A percentile compares a stretch with the other conserved stretches of the same genome.
phyloP scores from a whole-genome alignment of 2,888 invertebrate species.

The Bembecia ichneumoniformis region DNA sequence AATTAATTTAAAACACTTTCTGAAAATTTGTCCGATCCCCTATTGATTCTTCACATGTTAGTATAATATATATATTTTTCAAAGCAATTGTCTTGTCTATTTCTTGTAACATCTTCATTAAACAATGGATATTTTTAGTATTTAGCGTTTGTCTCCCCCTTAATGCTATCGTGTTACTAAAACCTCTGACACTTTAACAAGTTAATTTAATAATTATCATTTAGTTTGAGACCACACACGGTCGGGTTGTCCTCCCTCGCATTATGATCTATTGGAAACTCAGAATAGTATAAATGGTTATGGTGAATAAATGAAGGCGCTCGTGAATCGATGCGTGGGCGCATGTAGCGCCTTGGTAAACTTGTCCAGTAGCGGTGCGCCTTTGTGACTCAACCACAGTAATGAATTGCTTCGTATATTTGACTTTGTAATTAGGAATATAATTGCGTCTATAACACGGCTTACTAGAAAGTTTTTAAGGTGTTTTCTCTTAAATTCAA shows the following conservation, averaged over 20 bases:
- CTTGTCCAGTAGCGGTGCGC: constrained; percentile 32
- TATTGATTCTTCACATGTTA: too few species aligned
- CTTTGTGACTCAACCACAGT: constrained; percentile 21
- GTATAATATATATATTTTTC: too few species aligned
- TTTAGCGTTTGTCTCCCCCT: too few species aligned
- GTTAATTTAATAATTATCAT: constrained; percentile 33
- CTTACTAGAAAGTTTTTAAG: too few species aligned
- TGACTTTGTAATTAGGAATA: neutral
- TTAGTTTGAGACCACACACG: constrained; percentile 35
- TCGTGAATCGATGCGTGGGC: constrained; percentile 33
- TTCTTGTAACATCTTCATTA: too few species aligned
- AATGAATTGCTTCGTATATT: neutral
- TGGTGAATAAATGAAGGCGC: constrained; percentile 5
- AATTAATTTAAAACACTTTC: too few species aligned
- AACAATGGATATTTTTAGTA: too few species aligned
- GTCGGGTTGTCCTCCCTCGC: constrained; percentile 36
- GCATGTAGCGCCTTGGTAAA: constrained; percentile 35
- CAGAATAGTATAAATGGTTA: neutral
- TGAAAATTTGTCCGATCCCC: too few species aligned
- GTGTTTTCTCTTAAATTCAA: too few species aligned
- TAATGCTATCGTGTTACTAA: constrained; percentile 5
- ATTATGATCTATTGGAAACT: constrained; percentile 29
- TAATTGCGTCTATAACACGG: neutral
- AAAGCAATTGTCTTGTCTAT: too few species aligned
- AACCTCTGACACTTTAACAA: constrained; percentile 22